Evolutionary conservation across 2,888 invertebrate species (phyloP).

Genomic region (Mechanitis mazaeus): DNA sequence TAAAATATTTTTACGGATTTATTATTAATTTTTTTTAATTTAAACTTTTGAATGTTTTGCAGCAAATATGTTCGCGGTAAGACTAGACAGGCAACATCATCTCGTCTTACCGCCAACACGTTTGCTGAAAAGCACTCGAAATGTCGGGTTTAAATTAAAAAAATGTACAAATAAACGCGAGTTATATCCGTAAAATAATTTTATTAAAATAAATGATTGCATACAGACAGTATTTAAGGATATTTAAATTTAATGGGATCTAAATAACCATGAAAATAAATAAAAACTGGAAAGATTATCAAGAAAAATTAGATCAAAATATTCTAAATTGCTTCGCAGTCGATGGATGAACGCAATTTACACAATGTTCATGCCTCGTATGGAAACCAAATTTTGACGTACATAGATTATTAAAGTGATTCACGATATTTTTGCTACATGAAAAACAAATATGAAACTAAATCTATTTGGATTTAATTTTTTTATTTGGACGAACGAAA

Average conservation of each 20-base stretch:
- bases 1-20: too few species aligned
- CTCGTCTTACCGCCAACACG: too few species aligned
- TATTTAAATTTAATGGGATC: neutral
- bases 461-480: constrained; percentile 2
- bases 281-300: neutral
- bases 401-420: constrained; percentile 15
- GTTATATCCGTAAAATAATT: too few species aligned
- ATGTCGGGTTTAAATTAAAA: too few species aligned
- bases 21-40: too few species aligned
- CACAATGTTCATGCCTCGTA: constrained; percentile 12
- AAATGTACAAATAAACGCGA: too few species aligned
- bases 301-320: constrained; percentile 1
- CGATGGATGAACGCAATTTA: constrained; percentile 17
- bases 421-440: constrained; percentile 13
- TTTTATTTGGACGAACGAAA: neutral
- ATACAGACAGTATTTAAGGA: neutral
- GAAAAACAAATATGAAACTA: constrained; percentile 1
- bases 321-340: constrained; percentile 14
- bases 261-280: neutral
- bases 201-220: neutral
- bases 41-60: too few species aligned
- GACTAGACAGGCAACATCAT: too few species aligned
- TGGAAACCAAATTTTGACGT: constrained; percentile 13
- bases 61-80: too few species aligned
- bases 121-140: too few species aligned